Percentiles rank a stretch among this genome's conserved stretches.
phyloP scores from a whole-genome alignment of 2,113 vertebrate genomes.

The Gila orcuttii region DNA sequence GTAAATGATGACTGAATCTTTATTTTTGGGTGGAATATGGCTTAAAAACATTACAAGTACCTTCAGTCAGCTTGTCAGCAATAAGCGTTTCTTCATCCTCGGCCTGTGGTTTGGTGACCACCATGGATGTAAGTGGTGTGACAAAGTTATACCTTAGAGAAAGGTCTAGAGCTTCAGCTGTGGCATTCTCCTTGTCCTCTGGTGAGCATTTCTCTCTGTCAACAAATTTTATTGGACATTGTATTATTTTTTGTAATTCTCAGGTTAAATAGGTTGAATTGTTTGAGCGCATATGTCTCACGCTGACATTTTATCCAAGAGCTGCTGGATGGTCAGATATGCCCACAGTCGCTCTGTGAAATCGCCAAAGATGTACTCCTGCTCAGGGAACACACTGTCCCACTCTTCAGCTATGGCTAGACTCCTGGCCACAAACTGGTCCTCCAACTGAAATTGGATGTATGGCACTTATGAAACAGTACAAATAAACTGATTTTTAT shows the following conservation, averaged over 20 bases:
- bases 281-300: not conserved
- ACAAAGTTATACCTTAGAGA: conserved; percentile 88
- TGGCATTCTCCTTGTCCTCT: conserved; percentile 70
- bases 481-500: not conserved
- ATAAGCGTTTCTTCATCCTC: conserved; percentile 64
- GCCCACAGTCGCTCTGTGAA: conserved; percentile 85
- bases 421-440: conserved; percentile 62
- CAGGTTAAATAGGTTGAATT: not conserved
- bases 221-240: conserved; percentile 2
- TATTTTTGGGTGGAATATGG: not conserved
- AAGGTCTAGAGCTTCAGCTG: conserved; percentile 77
- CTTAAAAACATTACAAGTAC: conserved; percentile 45
- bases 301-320: conserved; percentile 78
- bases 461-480: not conserved
- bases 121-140: conserved; percentile 92
- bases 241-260: not conserved
- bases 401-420: conserved; percentile 62
- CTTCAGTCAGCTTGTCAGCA: conserved; percentile 85
- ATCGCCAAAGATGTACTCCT: conserved; percentile 82
- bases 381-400: conserved; percentile 72
- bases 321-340: conserved; percentile 84
- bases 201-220: conserved; percentile 74
- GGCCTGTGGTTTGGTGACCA: conserved; percentile 84
- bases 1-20: not conserved
- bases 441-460: conserved; percentile 56